Evolutionary conservation across 2,113 vertebrate genomes (phyloP), one percentile per base, ranked within the genome.

Genomic region (Mus spicilegus): DNA sequence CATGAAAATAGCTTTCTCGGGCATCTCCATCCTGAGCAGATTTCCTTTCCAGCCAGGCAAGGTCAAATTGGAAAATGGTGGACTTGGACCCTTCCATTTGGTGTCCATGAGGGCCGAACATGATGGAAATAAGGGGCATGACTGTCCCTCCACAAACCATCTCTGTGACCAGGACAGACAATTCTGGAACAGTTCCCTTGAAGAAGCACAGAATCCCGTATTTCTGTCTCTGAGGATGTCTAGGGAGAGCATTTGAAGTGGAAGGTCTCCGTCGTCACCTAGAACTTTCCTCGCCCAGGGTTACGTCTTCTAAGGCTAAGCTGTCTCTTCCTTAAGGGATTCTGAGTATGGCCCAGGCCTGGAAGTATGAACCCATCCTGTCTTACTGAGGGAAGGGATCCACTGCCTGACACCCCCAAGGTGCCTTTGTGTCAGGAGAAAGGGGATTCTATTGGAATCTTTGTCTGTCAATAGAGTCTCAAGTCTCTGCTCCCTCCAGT

Each of bases 181-280:
- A 65, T 58, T 16, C 78, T 33, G 61, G 26, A 67, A 82, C 1
- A 51, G 56, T 13, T 58, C 65, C 4, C 5, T 49, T 75, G 36
- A 39, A 89, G 67, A 82, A 90, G 42, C 0, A 28, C 0, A 19
- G 56, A 10, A 11, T 67, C 24, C 16, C 16, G 1, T 46, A 28
- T 90, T 39, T 81, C 82, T 20, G 54, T 70, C 85, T 65, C 54
- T 85, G 19, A 46, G 9, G 65, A 61, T 24, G 33, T 86, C 58
- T 87, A 73, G 72, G 17, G 8, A 8, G 20, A 77, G 56, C 54
- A 46, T 14, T 46, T 0, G 24, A 80, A 22, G 7, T 54, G 0
- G 1, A 0, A 0, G 0, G 7, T 19, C n/a, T 42, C 73, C 58
- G 0, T 26, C 65, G 46, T 36, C 17, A 28, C 61, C 67, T 14